Percentiles rank a stretch among this genome's conserved stretches.
phyloP scores from a whole-genome alignment of 2,888 invertebrate species.

The Lottia gigantea region DNA sequence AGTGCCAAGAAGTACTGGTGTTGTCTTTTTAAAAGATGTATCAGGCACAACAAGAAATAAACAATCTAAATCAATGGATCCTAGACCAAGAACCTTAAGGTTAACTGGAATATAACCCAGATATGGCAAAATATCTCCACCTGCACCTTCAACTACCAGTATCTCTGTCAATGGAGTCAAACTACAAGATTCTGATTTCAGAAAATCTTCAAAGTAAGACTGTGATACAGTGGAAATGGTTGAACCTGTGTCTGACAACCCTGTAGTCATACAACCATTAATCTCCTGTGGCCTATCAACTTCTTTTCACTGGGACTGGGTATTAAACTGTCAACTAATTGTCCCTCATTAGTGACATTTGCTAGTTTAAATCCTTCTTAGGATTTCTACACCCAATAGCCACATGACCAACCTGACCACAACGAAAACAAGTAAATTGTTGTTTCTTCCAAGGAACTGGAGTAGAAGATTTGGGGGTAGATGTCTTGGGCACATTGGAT shows the following conservation, averaged over 20 bases:
- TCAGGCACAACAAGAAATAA: not conserved
- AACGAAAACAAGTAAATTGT: too few relatives aligned
- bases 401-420: too few relatives aligned
- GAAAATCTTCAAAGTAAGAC: not conserved
- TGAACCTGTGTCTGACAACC: not conserved
- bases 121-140: not conserved
- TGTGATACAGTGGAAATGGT: not conserved
- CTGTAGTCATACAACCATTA: not conserved
- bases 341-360: too few relatives aligned
- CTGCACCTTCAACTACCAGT: not conserved
- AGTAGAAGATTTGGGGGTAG: too few relatives aligned
- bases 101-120: not conserved
- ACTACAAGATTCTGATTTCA: not conserved
- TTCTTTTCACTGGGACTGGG: too few relatives aligned
- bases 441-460: too few relatives aligned
- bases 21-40: not conserved
- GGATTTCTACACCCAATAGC: too few relatives aligned
- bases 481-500: not conserved
- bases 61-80: not conserved
- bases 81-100: not conserved
- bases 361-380: too few relatives aligned
- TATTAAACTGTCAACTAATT: too few relatives aligned
- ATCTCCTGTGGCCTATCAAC: not conserved
- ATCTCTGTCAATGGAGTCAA: not conserved
- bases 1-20: not conserved